A percentile compares a stretch with the other conserved stretches of the same genome.
These are phyloP conservation scores for Melospiza melodia DNA, from an alignment of 2,113 vertebrate species.

Conservation along the genomic window DNA sequence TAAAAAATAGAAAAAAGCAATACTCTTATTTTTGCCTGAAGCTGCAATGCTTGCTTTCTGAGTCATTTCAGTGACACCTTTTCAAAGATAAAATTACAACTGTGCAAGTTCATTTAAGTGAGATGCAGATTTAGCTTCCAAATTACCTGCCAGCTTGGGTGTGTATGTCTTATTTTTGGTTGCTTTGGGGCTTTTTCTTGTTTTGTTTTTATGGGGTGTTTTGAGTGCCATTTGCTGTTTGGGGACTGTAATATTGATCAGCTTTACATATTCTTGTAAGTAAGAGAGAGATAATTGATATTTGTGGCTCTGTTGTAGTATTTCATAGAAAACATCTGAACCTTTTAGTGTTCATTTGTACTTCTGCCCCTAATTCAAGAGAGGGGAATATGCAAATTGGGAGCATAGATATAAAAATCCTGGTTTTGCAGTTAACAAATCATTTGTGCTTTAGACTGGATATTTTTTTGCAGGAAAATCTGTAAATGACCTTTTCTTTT, in stretches of 20 bases:
- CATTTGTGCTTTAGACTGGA: background rate
- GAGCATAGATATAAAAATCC: background rate
- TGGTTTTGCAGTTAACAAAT: background rate
- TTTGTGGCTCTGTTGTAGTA: background rate
- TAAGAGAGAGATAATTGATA: background rate
- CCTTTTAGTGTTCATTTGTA: background rate
- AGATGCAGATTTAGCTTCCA: background rate
- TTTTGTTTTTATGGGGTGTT: background rate
- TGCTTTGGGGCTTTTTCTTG: background rate
- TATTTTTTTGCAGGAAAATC: background rate
- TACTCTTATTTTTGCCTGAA: background rate
- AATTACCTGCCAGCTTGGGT: background rate
- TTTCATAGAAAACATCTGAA: background rate
- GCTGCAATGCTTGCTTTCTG: background rate
- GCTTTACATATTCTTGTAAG: background rate
- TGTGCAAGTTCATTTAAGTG: background rate
- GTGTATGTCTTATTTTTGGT: background rate
- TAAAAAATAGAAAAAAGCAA: background rate
- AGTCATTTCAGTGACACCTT: background rate
- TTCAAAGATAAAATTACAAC: background rate
- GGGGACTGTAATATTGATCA: background rate
- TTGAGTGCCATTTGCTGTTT: background rate
- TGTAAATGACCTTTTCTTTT: background rate
- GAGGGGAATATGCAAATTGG: background rate
- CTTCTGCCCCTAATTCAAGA: background rate